Evolutionary conservation across 1,140 invertebrate species (phyloP), one percentile per base, ranked within the genome.

Genomic region (Scaptomyza pallida): DNA sequence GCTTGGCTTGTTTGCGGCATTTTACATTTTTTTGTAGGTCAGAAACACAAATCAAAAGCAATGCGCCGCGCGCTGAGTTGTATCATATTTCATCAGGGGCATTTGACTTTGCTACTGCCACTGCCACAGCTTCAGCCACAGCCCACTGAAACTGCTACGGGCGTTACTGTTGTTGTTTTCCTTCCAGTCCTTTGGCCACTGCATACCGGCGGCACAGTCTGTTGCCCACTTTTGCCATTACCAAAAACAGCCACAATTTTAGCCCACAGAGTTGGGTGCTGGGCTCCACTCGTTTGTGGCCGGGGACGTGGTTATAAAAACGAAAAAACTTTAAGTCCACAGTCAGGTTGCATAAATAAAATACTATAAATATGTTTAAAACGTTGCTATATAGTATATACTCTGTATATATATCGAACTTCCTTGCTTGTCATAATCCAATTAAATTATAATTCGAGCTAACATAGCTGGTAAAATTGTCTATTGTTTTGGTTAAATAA

Each of bases 21-120:
- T 78, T 78, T 78, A 59, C 59, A 72, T 37, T 75, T 71, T n/a
- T 73, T 85, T 86, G 72, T 67, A 54, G 82, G 81, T 86, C 82
- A 86, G 69, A 72, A 69, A 88, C 81, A 88, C 81, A 86, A 86
- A 86, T 86, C 81, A 86, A 81, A 88, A 81, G 82, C 77, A 86
- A 86, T 81, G 80, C 76, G 72, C 57, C 65, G 41, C 59, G 47
- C 55, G 52, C 63, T 63, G 64, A 81, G 64, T 80, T 86, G 72
- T 86, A 86, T 86, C 81, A 86, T 86, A 86, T 86, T 81, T 86
- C 81, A 88, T 37, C 69, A 81, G 68, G 81, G 78, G 73, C 62
- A 86, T 81, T 86, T 57, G 63, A 45, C 33, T 30, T 37, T 26
- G 4, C n/a, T n/a, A 13, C 37, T 13, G 26, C 26, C 26, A 6